Base-by-base conservation (phyloP, 2,113 vertebrate genomes). In the Oreochromis niloticus region DNA sequence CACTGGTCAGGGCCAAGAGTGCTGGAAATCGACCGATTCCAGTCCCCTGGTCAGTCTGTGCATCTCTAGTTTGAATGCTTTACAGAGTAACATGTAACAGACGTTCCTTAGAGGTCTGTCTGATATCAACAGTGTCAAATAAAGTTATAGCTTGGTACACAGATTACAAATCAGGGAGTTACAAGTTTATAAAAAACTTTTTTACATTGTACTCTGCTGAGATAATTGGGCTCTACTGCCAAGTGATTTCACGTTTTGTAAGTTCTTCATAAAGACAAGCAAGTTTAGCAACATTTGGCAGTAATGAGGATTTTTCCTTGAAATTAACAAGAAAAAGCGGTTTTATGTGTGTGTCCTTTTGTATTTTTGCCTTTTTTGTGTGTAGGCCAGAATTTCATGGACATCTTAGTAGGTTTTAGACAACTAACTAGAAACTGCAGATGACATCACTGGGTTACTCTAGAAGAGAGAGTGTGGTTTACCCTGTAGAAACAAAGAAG, bases 401-500 rank as follows among this genome's bases (percentile, higher is more conserved):
- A n/a, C 30, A 55, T 82, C 34, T 17, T 79, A 2, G 79, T 46
- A 7, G 8, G 43, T 73, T 82, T 66, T 43, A 55, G 17, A 57
- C 9, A 36, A 73, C 56, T 73, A 57, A 52, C 59, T 81, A 24
- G 32, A 86, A 90, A 82, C 80, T 82, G 56, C 43, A 52, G 55
- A 54, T 87, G 89, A 87, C 89, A 85, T 86, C 85, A 87, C 56
- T 34, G 52, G 22, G 1, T 59, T 63, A 55, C 63, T 82, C 57
- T 81, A 30, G 48, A 63, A 36, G 63, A 57, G 81, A 78, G 55
- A 80, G 55, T 83, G 48, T 82, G 57, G 46, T 63, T 85, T 88
- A 83, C 83, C 59, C 73, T 71, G 43, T 71, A 56, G 79, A 91
- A 88, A 93, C 91, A 93, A 92, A 92, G 92, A 87, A 6, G 10